Percentiles rank a stretch among this genome's conserved stretches.
Evolutionary conservation across 1,140 invertebrate species (phyloP).

Genomic region (Carcinoscorpius rotundicauda): DNA sequence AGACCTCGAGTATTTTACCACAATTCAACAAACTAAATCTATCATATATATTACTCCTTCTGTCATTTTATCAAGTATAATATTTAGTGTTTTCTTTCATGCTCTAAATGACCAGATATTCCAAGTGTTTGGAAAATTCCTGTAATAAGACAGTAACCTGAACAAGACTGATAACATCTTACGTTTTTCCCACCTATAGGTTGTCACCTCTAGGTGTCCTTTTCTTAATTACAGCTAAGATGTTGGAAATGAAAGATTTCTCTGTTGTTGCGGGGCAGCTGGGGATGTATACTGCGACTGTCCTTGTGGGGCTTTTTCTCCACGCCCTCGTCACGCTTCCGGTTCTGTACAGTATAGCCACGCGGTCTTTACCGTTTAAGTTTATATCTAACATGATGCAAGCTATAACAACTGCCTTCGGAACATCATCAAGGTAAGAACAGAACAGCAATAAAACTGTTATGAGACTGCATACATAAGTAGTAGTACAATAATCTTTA

Average conservation of each 20-base stretch:
- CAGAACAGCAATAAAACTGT: too few species aligned
- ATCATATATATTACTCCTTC: too few species aligned
- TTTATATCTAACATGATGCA: constrained; percentile 72
- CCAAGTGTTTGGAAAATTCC: too few species aligned
- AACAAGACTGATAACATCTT: too few species aligned
- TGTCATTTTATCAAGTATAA: too few species aligned
- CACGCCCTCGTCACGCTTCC: constrained; percentile 83
- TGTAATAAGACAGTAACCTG: too few species aligned
- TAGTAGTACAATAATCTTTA: too few species aligned
- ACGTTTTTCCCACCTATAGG: constrained; percentile 39
- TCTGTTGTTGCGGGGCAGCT: constrained; percentile 65
- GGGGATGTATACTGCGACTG: constrained; percentile 83
- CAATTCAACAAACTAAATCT: too few species aligned
- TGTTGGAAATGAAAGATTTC: constrained; percentile 75
- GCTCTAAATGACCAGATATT: too few species aligned
- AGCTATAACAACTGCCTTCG: constrained; percentile 79
- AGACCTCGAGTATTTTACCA: too few species aligned
- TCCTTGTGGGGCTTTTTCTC: constrained; percentile 70
- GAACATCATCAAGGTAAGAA: constrained; percentile 73
- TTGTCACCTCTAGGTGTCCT: constrained; percentile 82
- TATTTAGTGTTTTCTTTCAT: too few species aligned
- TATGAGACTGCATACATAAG: too few species aligned
- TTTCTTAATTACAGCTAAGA: constrained; percentile 78
- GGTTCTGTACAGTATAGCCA: constrained; percentile 62
- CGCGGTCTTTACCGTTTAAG: constrained; percentile 61